Conservation (phyloP, 2,113 vertebrate species). For the Amblyornis subalaris region DNA sequence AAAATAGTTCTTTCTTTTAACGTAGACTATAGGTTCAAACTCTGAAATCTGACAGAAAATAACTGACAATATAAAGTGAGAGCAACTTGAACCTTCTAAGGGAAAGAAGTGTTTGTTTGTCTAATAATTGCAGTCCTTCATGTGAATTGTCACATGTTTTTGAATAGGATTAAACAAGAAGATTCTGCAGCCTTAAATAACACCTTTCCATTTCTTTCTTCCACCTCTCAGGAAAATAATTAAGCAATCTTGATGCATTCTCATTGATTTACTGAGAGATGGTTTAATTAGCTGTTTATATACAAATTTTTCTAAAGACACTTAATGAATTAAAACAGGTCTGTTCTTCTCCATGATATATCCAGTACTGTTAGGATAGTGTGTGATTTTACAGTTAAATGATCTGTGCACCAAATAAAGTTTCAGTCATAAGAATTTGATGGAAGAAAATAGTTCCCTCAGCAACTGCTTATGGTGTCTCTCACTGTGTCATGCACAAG, state of each 20-base stretch:
- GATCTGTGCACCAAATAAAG: background rate
- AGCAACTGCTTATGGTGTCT: background rate
- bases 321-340: background rate
- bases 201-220: background rate
- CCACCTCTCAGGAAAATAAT: background rate
- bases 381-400: background rate
- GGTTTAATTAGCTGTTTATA: background rate
- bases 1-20: background rate
- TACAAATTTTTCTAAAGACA: background rate
- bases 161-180: background rate
- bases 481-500: background rate
- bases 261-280: background rate
- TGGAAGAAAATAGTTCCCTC: background rate
- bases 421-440: background rate
- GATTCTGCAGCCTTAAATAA: background rate
- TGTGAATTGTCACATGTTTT: background rate
- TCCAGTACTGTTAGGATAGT: background rate
- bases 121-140: background rate
- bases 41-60: background rate
- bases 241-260: background rate
- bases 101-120: background rate
- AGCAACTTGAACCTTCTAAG: background rate
- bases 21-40: rapidly evolving
- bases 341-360: background rate
- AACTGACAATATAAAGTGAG: background rate